Conservation (phyloP, 2,888 invertebrate species). For the Mesorhabditis spiculigera region DNA sequence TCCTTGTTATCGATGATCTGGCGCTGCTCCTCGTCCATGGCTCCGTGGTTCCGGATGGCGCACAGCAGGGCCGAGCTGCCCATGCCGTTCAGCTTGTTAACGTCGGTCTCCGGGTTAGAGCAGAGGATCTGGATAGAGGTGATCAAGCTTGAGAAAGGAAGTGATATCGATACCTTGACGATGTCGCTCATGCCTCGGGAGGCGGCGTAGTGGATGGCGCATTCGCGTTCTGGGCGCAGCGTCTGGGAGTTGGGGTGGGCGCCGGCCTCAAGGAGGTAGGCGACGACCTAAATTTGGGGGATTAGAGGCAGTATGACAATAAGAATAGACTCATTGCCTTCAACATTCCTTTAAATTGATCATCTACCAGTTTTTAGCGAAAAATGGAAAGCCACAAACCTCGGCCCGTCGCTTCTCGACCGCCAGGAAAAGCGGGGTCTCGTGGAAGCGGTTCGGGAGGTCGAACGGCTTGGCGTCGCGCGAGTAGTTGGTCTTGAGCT, state of each 20-base stretch:
- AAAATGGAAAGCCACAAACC: no score
- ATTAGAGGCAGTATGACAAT: neutral
- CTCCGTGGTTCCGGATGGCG: slow-evolving; percentile 54
- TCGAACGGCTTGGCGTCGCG: slow-evolving; percentile 45
- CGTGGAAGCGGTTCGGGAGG: slow-evolving; percentile 48
- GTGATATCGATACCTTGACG: no score
- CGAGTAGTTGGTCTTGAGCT: slow-evolving; percentile 43
- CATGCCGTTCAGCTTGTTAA: slow-evolving; percentile 32
- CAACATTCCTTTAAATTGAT: no score
- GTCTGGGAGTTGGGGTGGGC: slow-evolving; percentile 53
- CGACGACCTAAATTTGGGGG: slow-evolving; percentile 42
- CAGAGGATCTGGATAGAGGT: slow-evolving; percentile 22
- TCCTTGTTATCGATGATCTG: slow-evolving; percentile 48
- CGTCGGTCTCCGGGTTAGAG: slow-evolving; percentile 12
- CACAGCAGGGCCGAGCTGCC: slow-evolving; percentile 54
- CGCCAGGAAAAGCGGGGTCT: slow-evolving; percentile 56
- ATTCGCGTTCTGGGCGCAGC: slow-evolving; percentile 40
- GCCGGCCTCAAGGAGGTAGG: slow-evolving; percentile 54
- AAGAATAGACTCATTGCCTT: no score
- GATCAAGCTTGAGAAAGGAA: no score
- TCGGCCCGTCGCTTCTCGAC: slow-evolving; percentile 46
- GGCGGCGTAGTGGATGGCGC: slow-evolving; percentile 55
- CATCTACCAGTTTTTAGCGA: neutral
- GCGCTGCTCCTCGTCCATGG: slow-evolving; percentile 48
- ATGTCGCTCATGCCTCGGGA: slow-evolving; percentile 51